phyloP scores from a whole-genome alignment of 2,797 vertebrate species.

The Hephaestus fuliginosus region DNA sequence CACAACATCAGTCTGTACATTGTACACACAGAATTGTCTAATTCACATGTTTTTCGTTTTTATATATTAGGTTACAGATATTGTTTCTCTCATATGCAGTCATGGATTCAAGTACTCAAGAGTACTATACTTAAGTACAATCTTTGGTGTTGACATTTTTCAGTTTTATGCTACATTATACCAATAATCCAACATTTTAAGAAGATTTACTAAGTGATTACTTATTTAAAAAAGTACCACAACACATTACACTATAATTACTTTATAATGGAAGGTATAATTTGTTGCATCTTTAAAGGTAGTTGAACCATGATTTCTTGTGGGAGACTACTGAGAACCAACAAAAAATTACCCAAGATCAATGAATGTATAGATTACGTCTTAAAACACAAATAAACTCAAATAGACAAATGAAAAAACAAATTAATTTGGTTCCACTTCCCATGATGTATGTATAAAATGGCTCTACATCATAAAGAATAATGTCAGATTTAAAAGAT shows the following conservation, averaged over 20 bases:
- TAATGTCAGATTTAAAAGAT: not conserved
- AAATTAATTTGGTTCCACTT: not conserved
- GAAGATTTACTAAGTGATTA: too few relatives aligned
- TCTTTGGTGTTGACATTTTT: not conserved
- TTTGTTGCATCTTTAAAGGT: too few relatives aligned
- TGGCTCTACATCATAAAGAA: not conserved
- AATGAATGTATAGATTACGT: not conserved
- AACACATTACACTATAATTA: too few relatives aligned
- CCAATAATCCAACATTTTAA: not conserved
- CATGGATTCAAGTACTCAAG: not conserved
- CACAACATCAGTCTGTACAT: not conserved
- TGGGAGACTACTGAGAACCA: too few relatives aligned
- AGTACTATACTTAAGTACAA: not conserved
- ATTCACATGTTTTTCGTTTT: not conserved
- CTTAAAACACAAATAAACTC: not conserved
- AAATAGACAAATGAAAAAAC: not conserved
- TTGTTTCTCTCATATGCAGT: not conserved
- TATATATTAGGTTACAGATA: not conserved
- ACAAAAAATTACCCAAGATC: not conserved
- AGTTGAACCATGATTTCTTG: too few relatives aligned
- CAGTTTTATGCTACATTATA: not conserved
- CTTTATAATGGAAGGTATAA: too few relatives aligned
- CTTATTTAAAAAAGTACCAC: too few relatives aligned
- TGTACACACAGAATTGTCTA: not conserved
- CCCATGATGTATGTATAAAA: not conserved